Evolutionary conservation across 2,888 invertebrate species (phyloP), one percentile per base, ranked within the genome.

Genomic region (Drosophila neutralis): DNA sequence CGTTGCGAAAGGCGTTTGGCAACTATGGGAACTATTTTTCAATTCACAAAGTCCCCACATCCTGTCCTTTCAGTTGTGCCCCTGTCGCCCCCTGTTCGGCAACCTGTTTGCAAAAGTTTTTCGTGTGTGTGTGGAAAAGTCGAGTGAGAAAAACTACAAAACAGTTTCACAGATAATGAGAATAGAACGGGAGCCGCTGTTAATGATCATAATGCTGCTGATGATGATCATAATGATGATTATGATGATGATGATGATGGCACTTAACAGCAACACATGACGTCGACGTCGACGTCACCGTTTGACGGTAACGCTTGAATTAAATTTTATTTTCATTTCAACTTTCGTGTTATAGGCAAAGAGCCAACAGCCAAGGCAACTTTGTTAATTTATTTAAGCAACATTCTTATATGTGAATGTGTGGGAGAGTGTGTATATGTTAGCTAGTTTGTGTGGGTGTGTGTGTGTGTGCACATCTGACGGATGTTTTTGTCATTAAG

Each of bases 351-450:
- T 82, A 73, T 84, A 82, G 85, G 77, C 85, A 78, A 82, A 79
- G 74, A 76, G 77, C 82, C 80, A 84, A 84, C 73, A 82, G 82
- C 67, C 72, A 68, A 78, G 71, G 78, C 86, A 85, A 85, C 83
- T 83, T 83, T 83, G 83, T 85, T 85, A 77, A 83, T 85, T 82
- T 85, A 83, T 85, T 85, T 85, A 82, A 79, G 82, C 85, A 85
- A 83, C 78, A 69, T 72, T 83, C 78, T 75, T 73, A 69, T 68
- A 69, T 72, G 42, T 68, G 51, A 65, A 38, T 60, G 29, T 65
- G 52, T 49, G 29, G 24, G 24, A 61, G 3, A 3, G 35, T 62
- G 53, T 64, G 24, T 49, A 45, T 36, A 40, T 51, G 27, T 53
- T 15, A 24, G 8, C 45, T 15, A 15, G 11, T 36, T 29, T 49